Percentiles rank a stretch among this genome's conserved stretches.
Evolutionary conservation across 2,888 invertebrate genomes (phyloP).

Genomic region (Caenorhabditis macrosperma): DNA sequence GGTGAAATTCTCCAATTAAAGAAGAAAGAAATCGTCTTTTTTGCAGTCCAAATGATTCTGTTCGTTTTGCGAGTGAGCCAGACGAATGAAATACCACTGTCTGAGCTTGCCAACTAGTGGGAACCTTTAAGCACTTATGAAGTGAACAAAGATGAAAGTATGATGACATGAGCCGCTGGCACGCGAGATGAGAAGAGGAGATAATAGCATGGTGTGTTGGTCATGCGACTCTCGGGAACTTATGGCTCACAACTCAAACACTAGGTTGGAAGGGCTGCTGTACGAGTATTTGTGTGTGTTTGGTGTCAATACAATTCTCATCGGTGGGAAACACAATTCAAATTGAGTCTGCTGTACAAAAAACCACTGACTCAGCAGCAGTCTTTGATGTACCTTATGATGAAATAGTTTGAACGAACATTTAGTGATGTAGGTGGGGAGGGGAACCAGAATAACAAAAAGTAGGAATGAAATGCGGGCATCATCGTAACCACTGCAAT

Average conservation of each 20-base stretch:
- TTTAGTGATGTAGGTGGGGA: neutral
- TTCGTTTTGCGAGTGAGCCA: too few relatives aligned
- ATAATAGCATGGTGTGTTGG: constrained; percentile 35
- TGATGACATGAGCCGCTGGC: constrained; percentile 10
- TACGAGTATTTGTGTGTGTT: constrained; percentile 26
- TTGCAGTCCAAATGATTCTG: too few relatives aligned
- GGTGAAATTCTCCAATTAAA: too few relatives aligned
- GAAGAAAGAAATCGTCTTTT: too few relatives aligned
- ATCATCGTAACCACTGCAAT: constrained; percentile 34
- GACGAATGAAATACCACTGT: neutral
- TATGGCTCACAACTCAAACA: constrained; percentile 53
- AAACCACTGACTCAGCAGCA: constrained; percentile 1
- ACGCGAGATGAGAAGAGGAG: constrained; percentile 29
- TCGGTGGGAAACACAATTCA: neutral
- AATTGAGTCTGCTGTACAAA: constrained; percentile 20
- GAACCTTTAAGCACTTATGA: constrained; percentile 1
- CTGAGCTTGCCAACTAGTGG: neutral
- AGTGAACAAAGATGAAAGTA: constrained; percentile 33
- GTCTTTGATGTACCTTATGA: neutral
- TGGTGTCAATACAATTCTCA: constrained; percentile 14
- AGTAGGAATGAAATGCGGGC: constrained; percentile 7
- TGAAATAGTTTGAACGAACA: constrained; percentile 12
- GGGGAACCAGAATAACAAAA: constrained; percentile 35
- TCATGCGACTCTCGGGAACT: constrained; percentile 44
- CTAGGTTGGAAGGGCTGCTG: constrained; percentile 25